These are phyloP conservation scores for Ascaphus truei DNA, from an alignment of 2,113 vertebrate species.

Conservation along the genomic window DNA sequence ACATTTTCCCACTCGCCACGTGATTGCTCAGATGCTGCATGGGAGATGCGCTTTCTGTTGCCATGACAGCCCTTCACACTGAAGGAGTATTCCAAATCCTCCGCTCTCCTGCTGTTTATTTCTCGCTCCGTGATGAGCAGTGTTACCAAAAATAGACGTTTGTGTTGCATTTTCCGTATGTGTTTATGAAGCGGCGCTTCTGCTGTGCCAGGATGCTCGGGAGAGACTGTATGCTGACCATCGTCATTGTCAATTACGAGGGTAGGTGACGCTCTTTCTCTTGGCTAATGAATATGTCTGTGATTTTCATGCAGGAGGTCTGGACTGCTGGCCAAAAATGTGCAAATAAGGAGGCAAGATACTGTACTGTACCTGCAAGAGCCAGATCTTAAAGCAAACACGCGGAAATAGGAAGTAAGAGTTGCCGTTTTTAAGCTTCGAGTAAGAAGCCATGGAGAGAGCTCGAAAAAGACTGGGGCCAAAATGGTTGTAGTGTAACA, in stretches of 20 bases:
- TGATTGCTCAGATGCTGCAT: slow-evolving; percentile 44
- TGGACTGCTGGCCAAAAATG: not conserved
- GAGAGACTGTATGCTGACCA: slow-evolving; percentile 68
- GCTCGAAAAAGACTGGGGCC: too few relatives aligned
- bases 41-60: slow-evolving; percentile 62
- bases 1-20: not conserved
- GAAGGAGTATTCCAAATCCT: slow-evolving; percentile 50
- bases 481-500: too few relatives aligned
- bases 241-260: slow-evolving; percentile 65
- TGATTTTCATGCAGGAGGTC: not conserved
- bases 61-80: slow-evolving; percentile 62
- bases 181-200: slow-evolving; percentile 21
- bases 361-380: too few relatives aligned
- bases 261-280: slow-evolving; percentile 50
- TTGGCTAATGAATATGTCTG: not conserved
- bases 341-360: not conserved
- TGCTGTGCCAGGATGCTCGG: slow-evolving; percentile 61
- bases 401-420: too few relatives aligned
- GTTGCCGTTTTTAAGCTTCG: too few relatives aligned
- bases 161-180: slow-evolving; percentile 37
- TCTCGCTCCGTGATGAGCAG: slow-evolving; percentile 41
- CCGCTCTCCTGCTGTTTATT: slow-evolving; percentile 47
- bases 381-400: too few relatives aligned
- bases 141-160: slow-evolving; percentile 46
- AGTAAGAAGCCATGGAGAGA: too few relatives aligned